Evolutionary conservation across 2,797 vertebrate species (phyloP), one percentile per base, ranked within the genome.

Genomic region (Parauchenoglanis punctatus): DNA sequence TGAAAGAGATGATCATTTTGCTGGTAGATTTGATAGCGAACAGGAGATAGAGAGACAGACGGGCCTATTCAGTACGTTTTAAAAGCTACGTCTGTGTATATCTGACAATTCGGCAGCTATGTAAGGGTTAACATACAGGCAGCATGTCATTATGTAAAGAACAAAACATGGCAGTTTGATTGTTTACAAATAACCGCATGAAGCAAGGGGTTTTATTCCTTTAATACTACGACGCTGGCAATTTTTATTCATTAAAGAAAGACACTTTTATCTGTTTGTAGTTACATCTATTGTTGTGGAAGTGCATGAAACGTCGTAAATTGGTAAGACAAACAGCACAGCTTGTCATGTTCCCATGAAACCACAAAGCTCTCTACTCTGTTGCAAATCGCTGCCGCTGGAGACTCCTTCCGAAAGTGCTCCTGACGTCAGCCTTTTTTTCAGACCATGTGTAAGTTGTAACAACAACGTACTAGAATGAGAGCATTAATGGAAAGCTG

Each of bases 1-100:
- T n/a, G 28, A 93, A 96, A 95, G 95, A 96, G 95, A 95, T 95
- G 94, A 96, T 96, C 93, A 95, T 95, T 96, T 95, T 94, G 92
- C 94, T 93, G 44, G 28, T 44, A 46, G 44, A 81, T 44, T 15
- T 61, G 78, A 44, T 61, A 35, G 88, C 65, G 91, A 89, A 87
- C 92, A 89, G 85, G 89, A 91, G 90, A 90, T 83, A 80, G 89
- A 86, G 81, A 86, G 73, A 81, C 84, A 52, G 85, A 83, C 80
- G 77, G 77, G 81, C 84, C 81, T 88, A 85, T 89, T 82, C 61
- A 49, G 72, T 12, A 85, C 84, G 87, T 92, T 93, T 92, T 73
- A 92, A 94, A 94, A 92, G 85, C 72, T 89, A 84, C 75, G 54
- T 78, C 28, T 56, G 52, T 85, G 65, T 31, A 18, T 87, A 23